Evolutionary conservation across 2,888 invertebrate genomes (phyloP), one percentile per base, ranked within the genome.

Genomic region (Chalcis sispes): DNA sequence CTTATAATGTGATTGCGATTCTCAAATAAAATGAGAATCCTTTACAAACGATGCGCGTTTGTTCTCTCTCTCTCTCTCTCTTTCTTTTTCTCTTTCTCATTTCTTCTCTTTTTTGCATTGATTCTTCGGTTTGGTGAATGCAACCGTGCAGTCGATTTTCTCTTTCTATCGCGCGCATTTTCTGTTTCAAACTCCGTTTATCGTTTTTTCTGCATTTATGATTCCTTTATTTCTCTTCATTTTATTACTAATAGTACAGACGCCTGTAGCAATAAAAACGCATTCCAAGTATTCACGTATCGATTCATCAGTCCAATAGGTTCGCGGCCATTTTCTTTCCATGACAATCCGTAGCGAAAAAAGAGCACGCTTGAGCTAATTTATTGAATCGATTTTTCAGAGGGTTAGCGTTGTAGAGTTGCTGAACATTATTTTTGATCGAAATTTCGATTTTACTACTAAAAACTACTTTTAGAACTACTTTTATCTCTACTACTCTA

Each of bases 41-140:
- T 75, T 75, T 70, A 75, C 64, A 69, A 69, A 25, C 69, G 27
- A 27, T 42, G 61, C 73, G 61, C 75, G 70, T 75, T 32, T 67
- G 23, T 18, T 46, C 42, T 18, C 15, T 18, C 29, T 56, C 20
- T 52, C 52, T 52, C 23, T 27, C 29, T 52, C n/a, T n/a, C n/a
- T n/a, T n/a, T n/a, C n/a, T n/a, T n/a, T n/a, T n/a, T n/a, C n/a
- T n/a, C n/a, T n/a, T n/a, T n/a, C n/a, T n/a, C n/a, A n/a, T n/a
- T n/a, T n/a, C n/a, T n/a, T n/a, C n/a, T n/a, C n/a, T n/a, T n/a
- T n/a, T n/a, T n/a, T 27, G 58, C 67, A 59, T 58, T 65, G 66
- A 72, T 50, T n/a, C 72, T 40, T 36, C 66, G 20, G 59, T 66
- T 72, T 72, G n/a, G 72, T 66, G 59, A 72, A 66, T 65, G 62